Base-by-base conservation (phyloP, 2,797 vertebrate species). In the Hozukius guyotensis region DNA sequence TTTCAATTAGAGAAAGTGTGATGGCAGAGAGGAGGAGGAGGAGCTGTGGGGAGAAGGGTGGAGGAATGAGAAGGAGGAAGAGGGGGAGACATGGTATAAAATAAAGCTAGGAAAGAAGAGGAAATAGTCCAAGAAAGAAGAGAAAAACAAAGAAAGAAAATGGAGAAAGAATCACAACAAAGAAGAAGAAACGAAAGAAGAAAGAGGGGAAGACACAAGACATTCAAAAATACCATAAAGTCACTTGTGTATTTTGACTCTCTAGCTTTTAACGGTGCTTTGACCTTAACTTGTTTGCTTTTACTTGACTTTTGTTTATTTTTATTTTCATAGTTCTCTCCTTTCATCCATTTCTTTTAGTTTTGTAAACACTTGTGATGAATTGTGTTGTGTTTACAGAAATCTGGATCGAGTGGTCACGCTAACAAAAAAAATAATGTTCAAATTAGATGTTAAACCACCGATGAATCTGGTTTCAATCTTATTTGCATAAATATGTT, bases 1-100 rank as follows among this genome's bases (percentile, higher is more conserved):
- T 78, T 89, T 86, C 73, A 84, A 77, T 72, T 60, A 80, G 34
- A 76, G 77, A 55, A 56, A 34, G 64, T 29, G 60, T 71, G 65
- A 79, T 36, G 59, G 53, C 75, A 12, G 65, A 42, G 22, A 36
- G 46, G 4, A 52, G 49, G 20, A 55, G 42, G 25, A 60, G 20
- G 46, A 52, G 42, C 42, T 46, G 16, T 46, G 6, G 42, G 42
- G 42, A 46, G 42, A 18, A 7, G 42, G 42, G 18, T 46, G 42
- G 16, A 46, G 16, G 38, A 16, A 46, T 46, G 16, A 46, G 42
- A 46, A 6, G 42, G 42, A 46, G 42, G 38, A 16, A 42, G 38
- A 42, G 38, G 14, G 14, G 56, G 64, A 52, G 49, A 52, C 20
- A 20, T 20, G 49, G 18, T 52, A 52, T n/a, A 42, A 42, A 42